Conservation (phyloP, 2,888 invertebrate species). For the Melanostoma scalare region DNA sequence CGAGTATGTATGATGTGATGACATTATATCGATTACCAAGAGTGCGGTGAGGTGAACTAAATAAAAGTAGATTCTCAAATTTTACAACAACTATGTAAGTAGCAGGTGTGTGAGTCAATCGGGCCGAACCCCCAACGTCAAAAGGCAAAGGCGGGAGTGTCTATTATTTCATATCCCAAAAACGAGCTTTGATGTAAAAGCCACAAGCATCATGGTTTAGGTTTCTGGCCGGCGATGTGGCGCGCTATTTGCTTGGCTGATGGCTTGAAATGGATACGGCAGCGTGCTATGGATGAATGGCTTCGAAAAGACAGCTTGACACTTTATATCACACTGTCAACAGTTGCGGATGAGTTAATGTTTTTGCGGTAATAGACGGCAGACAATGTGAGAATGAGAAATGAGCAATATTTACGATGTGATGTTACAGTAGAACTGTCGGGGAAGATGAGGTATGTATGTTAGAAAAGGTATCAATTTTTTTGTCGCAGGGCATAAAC, state of each 20-base stretch:
- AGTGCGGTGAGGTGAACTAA: conserved; percentile 50
- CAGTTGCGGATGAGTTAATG: conserved; percentile 62
- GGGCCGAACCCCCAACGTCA: conserved; percentile 12
- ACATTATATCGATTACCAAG: conserved; percentile 61
- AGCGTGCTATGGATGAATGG: conserved; percentile 52
- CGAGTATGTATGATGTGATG: conserved; percentile 59
- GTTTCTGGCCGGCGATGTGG: conserved; percentile 3
- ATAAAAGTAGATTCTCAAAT: conserved; percentile 35
- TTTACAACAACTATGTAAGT: conserved; percentile 16
- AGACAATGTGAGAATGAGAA: conserved; percentile 38
- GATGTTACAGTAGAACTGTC: conserved; percentile 1
- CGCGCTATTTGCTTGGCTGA: conserved; percentile 27
- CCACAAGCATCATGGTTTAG: conserved; percentile 50
- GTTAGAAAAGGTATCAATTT: too few relatives aligned
- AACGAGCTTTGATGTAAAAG: conserved; percentile 64
- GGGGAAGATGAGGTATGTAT: neutral
- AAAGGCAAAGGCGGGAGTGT: conserved; percentile 18
- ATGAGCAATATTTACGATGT: neutral
- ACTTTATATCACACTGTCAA: conserved; percentile 58
- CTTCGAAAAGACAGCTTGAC: conserved; percentile 66
- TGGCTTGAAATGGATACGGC: conserved; percentile 49
- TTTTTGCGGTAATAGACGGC: conserved; percentile 45
- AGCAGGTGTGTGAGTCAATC: conserved; percentile 55
- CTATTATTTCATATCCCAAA: conserved; percentile 63
- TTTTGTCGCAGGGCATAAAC: too few relatives aligned